These are phyloP conservation scores for Pemphredon lugubris DNA, from an alignment of 2,888 invertebrate genomes.

Conservation along the genomic window DNA sequence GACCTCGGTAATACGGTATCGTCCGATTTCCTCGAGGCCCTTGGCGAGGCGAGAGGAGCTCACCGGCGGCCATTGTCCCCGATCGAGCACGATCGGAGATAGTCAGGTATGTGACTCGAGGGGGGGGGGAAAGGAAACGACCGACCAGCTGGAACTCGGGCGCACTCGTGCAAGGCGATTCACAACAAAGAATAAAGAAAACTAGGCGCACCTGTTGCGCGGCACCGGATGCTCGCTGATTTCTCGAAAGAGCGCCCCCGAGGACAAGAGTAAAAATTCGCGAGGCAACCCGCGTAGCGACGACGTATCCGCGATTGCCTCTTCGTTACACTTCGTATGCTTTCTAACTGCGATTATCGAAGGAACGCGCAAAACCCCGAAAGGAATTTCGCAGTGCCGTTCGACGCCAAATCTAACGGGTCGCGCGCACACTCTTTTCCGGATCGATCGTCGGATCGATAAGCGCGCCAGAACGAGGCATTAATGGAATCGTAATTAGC, in stretches of 20 bases:
- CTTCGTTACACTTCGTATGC: too few species aligned
- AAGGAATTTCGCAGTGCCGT: too few species aligned
- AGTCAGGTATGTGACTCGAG: slow-evolving; percentile 60
- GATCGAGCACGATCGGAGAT: slow-evolving; percentile 56
- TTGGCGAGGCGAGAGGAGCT: slow-evolving; percentile 33
- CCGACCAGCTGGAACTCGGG: slow-evolving; percentile 63
- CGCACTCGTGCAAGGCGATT: slow-evolving; percentile 59
- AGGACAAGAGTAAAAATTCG: neutral
- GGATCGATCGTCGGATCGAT: too few species aligned
- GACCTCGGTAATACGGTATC: slow-evolving; percentile 10
- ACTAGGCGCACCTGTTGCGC: slow-evolving; percentile 58
- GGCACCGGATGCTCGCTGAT: slow-evolving; percentile 29
- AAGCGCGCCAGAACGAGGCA: neutral
- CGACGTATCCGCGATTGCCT: too few species aligned
- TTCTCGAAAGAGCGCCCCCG: slow-evolving; percentile 28
- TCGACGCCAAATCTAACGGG: too few species aligned
- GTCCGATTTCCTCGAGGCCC: slow-evolving; percentile 26
- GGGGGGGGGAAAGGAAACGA: slow-evolving; percentile 60
- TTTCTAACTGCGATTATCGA: too few species aligned
- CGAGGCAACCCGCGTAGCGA: too few species aligned
- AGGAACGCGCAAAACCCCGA: too few species aligned
- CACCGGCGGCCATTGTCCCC: slow-evolving; percentile 62
- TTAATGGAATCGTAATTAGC: neutral
- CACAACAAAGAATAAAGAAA: slow-evolving; percentile 62
- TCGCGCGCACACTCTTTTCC: too few species aligned